Evolutionary conservation across 2,113 vertebrate genomes (phyloP).

Genomic region (Myiozetetes cayanensis): DNA sequence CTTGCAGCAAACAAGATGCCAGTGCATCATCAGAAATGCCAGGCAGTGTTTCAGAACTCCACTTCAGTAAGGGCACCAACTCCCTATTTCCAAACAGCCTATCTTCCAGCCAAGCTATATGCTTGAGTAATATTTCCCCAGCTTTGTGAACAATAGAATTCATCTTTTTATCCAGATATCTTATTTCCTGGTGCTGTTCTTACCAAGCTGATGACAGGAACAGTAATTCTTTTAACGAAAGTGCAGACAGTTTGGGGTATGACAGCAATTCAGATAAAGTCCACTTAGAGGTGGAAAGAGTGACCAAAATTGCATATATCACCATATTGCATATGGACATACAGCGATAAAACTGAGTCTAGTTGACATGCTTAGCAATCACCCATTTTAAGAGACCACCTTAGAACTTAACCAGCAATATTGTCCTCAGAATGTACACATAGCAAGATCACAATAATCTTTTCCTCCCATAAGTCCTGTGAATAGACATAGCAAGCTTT

Average conservation of each 20-base stretch:
- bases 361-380: not conserved
- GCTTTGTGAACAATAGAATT: not conserved
- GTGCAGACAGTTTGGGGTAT: not conserved
- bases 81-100: not conserved
- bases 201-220: not conserved
- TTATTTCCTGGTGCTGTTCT: not conserved
- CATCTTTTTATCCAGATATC: not conserved
- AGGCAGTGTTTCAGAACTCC: not conserved
- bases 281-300: not conserved
- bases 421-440: not conserved
- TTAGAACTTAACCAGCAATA: not conserved
- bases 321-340: not conserved
- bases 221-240: not conserved
- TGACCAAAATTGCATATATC: not conserved
- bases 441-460: not conserved
- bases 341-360: not conserved
- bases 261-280: not conserved
- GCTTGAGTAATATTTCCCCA: not conserved
- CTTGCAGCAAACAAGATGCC: not conserved
- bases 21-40: not conserved
- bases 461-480: not conserved
- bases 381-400: not conserved
- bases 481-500: not conserved
- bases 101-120: not conserved
- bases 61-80: not conserved